Percentiles rank a stretch among this genome's conserved stretches.
Evolutionary conservation across 2,113 vertebrate genomes (phyloP).

Genomic region (Atherinomorus stipes): DNA sequence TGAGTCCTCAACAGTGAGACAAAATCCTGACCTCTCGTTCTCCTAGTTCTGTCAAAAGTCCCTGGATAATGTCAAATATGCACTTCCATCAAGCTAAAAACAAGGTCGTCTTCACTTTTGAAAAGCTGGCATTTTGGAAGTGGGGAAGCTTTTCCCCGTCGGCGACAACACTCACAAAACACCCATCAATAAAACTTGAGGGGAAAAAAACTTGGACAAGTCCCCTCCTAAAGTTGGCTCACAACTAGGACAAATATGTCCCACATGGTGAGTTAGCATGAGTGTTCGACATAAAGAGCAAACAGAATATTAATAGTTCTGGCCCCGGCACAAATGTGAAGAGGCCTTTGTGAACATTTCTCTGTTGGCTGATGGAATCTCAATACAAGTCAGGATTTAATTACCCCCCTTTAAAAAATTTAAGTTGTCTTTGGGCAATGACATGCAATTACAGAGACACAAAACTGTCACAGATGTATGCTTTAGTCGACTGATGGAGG

Average conservation of each 20-base stretch:
- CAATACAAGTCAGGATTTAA: slow-evolving; percentile 43
- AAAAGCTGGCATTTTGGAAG: slow-evolving; percentile 47
- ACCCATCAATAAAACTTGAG: slow-evolving; percentile 11
- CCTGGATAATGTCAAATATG: slow-evolving; percentile 59
- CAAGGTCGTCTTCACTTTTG: slow-evolving; percentile 10
- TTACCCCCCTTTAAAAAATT: slow-evolving; percentile 59
- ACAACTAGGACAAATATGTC: slow-evolving; percentile 19
- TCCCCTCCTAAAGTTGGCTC: slow-evolving; percentile 13
- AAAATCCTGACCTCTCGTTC: slow-evolving; percentile 51
- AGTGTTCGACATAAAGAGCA: slow-evolving; percentile 16
- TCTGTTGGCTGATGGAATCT: slow-evolving; percentile 53
- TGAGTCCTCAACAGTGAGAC: slow-evolving; percentile 31
- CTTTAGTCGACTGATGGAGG: slow-evolving; percentile 52
- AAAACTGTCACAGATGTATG: slow-evolving; percentile 63
- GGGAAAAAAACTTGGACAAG: slow-evolving; percentile 7
- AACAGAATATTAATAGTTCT: slow-evolving; percentile 4
- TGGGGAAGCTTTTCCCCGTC: slow-evolving; percentile 12
- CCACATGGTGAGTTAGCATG: background rate
- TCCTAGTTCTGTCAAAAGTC: slow-evolving; percentile 31
- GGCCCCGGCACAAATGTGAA: slow-evolving; percentile 27
- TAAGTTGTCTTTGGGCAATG: slow-evolving; percentile 54
- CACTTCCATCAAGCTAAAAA: slow-evolving; percentile 28
- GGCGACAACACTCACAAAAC: slow-evolving; percentile 23
- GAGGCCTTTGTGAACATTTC: slow-evolving; percentile 26
- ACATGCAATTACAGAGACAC: slow-evolving; percentile 70